Percentiles rank a stretch among this genome's conserved stretches.
These are phyloP conservation scores for Frankliniella intonsa DNA, from an alignment of 2,888 invertebrate species.

Conservation along the genomic window DNA sequence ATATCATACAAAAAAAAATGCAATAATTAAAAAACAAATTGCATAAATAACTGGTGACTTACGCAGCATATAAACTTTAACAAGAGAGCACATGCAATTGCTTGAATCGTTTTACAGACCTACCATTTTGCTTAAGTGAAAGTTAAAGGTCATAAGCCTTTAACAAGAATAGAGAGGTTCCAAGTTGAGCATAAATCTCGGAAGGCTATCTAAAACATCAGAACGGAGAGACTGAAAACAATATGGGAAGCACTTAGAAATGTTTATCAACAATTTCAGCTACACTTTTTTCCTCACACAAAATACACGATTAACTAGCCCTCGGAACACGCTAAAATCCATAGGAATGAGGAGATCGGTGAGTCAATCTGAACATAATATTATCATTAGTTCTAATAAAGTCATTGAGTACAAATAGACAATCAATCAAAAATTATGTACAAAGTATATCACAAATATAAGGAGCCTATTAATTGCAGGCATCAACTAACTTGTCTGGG, in stretches of 20 bases:
- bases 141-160: background rate
- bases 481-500: background rate
- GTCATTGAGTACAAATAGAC: background rate
- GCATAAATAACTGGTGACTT: background rate
- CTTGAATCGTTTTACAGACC: background rate
- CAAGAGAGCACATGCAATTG: background rate
- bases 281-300: background rate
- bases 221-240: background rate
- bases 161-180: background rate
- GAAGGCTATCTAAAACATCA: background rate
- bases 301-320: background rate
- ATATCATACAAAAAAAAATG: background rate
- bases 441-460: background rate
- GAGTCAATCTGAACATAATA: background rate
- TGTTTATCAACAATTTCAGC: background rate
- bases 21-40: background rate
- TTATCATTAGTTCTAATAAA: background rate
- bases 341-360: background rate
- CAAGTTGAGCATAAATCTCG: background rate
- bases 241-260: background rate
- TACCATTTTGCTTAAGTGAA: background rate
- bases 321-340: background rate
- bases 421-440: background rate
- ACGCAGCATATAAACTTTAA: background rate
- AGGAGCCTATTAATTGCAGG: background rate